A percentile compares a stretch with the other conserved stretches of the same genome.
These are phyloP conservation scores for Papilio demoleus DNA, from an alignment of 2,888 invertebrate species.

Conservation along the genomic window DNA sequence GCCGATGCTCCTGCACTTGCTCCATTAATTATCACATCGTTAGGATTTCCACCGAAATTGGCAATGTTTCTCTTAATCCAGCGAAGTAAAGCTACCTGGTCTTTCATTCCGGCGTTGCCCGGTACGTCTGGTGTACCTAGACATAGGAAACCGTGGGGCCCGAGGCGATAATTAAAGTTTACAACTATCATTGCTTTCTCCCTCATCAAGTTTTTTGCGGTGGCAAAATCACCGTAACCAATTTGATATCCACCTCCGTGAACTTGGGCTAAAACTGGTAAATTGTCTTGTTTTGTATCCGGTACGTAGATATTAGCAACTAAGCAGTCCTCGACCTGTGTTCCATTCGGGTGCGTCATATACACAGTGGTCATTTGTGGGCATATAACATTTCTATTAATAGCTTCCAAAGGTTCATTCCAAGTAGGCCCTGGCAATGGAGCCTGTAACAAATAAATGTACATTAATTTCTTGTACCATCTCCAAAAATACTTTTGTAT, in stretches of 20 bases:
- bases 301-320: constrained; percentile 51
- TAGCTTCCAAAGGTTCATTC: constrained; percentile 52
- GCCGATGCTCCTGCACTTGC: constrained; percentile 63
- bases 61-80: constrained; percentile 58
- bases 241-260: constrained; percentile 72
- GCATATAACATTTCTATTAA: constrained; percentile 49
- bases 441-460: constrained; percentile 46
- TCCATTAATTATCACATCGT: constrained; percentile 62
- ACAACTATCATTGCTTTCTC: constrained; percentile 55
- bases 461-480: neutral
- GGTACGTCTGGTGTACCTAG: constrained; percentile 63
- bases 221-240: constrained; percentile 54
- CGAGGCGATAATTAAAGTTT: constrained; percentile 64
- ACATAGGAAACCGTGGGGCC: constrained; percentile 60
- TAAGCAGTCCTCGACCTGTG: constrained; percentile 49
- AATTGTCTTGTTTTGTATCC: constrained; percentile 46
- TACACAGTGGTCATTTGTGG: constrained; percentile 48
- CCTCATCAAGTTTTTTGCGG: constrained; percentile 50
- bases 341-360: neutral
- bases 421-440: constrained; percentile 56
- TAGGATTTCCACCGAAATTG: constrained; percentile 63
- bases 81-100: constrained; percentile 60
- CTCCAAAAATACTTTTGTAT: no score
- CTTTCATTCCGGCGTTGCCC: constrained; percentile 70
- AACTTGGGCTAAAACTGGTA: constrained; percentile 67